Conservation (phyloP, 1,140 invertebrate species). For the Drosophila parabipectinata region DNA sequence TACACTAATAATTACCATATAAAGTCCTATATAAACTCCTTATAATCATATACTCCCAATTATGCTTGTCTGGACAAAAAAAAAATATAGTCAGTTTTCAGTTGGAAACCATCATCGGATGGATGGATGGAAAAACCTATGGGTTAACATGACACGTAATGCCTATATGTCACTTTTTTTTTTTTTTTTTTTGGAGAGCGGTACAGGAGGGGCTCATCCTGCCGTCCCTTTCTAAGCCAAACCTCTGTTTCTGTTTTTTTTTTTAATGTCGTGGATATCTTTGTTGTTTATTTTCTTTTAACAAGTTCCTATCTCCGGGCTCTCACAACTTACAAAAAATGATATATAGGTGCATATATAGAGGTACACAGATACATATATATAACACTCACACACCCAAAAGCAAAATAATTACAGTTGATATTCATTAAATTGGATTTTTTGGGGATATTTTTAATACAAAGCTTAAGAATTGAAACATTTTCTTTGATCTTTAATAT, state of each 20-base stretch:
- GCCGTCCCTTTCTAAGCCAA: constrained; percentile 29
- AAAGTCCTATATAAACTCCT: constrained; percentile 9
- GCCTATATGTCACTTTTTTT: constrained; percentile 7
- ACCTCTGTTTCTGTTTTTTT: constrained; percentile 1
- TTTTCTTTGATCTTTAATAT: too few relatives aligned
- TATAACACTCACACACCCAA: background rate
- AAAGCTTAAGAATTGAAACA: background rate
- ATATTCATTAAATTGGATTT: background rate
- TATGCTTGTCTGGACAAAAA: background rate
- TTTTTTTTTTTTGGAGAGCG: background rate
- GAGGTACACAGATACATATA: background rate
- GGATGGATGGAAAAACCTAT: background rate
- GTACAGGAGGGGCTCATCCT: constrained; percentile 8
- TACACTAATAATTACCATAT: constrained; percentile 1
- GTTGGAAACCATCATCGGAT: background rate
- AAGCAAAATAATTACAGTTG: background rate
- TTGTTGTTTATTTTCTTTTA: constrained; percentile 64
- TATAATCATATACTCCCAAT: background rate
- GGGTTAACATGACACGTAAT: constrained; percentile 13
- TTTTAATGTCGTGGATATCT: constrained; percentile 37
- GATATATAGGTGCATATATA: background rate
- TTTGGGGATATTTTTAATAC: background rate
- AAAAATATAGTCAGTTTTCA: background rate
- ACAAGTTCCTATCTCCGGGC: constrained; percentile 65
- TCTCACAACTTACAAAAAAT: constrained; percentile 23